Evolutionary conservation across 2,797 vertebrate genomes (phyloP).

Genomic region (Artibeus jamaicensis): DNA sequence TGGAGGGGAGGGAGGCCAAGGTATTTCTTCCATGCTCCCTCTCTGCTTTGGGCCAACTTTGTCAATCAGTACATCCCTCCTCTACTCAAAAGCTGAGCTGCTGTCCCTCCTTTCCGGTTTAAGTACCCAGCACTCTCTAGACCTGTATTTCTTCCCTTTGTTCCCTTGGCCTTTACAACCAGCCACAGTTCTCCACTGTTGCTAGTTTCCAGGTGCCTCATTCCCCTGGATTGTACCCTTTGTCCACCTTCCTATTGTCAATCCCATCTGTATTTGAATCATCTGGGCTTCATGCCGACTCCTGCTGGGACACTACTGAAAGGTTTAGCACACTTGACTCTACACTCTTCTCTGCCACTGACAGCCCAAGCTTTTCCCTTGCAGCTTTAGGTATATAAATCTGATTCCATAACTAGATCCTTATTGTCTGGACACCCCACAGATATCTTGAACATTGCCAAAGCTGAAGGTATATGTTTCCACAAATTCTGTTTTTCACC

Average conservation of each 20-base stretch:
- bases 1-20: background rate
- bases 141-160: background rate
- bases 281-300: background rate
- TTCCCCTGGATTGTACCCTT: background rate
- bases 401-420: background rate
- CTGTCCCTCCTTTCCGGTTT: background rate
- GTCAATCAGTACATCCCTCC: background rate
- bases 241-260: background rate
- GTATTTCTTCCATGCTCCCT: background rate
- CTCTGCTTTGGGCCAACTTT: background rate
- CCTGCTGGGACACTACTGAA: too few relatives aligned
- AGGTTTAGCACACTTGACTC: background rate
- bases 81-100: background rate
- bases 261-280: background rate
- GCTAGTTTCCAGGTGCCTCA: background rate
- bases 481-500: background rate
- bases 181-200: background rate
- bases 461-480: background rate
- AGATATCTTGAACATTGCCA: background rate
- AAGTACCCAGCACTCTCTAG: background rate
- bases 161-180: background rate
- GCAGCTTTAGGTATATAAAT: background rate
- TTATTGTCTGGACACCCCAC: background rate
- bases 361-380: background rate
- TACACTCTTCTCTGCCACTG: background rate